Base-by-base conservation (phyloP, 2,113 vertebrate genomes). In the Cettia cetti region DNA sequence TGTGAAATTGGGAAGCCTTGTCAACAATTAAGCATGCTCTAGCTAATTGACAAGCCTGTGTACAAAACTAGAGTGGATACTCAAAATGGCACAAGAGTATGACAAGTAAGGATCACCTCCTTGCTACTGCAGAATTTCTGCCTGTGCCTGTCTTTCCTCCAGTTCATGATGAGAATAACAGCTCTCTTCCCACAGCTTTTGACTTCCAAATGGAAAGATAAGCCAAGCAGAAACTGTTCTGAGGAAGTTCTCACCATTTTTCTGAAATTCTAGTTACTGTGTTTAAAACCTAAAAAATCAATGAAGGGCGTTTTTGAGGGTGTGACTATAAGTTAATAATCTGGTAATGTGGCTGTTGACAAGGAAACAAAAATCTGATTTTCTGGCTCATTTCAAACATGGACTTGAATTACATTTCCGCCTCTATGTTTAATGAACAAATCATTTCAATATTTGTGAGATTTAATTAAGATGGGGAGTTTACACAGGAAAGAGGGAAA, bases 351-450 rank as follows among this genome's bases (percentile, higher is more conserved):
- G 54, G 44, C 50, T 47, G 75, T 83, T 95, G 60, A 60, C n/a
- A 63, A 74, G 76, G 88, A 94, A 94, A 90, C 1, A 0, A 86
- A 94, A 92, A 83, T 31, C 49, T 57, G 74, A 90, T 90, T 92
- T 96, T 80, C 82, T 80, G 69, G 13, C 76, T 80, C 3, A 3
- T 83, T 94, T 95, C 56, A 86, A 81, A 90, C 22, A 30, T 63
- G 66, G 39, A 82, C 33, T 75, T 93, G 85, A 93, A 94, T 90
- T 78, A 82, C 64, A 70, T 86, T 90, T 86, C 87, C 82, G 57
- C 49, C 37, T 91, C 60, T 86, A 54, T 45, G n/a, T 89, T 84
- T 85, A 95, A 90, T 83, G 71, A 95, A 94, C 40, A 92, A 92
- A 95, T 79, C 1, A 2, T 75, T 93, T 35, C 56, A 59, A 10